Evolutionary conservation across 2,113 vertebrate species (phyloP).

Genomic region (Mesoclemmys tuberculata): DNA sequence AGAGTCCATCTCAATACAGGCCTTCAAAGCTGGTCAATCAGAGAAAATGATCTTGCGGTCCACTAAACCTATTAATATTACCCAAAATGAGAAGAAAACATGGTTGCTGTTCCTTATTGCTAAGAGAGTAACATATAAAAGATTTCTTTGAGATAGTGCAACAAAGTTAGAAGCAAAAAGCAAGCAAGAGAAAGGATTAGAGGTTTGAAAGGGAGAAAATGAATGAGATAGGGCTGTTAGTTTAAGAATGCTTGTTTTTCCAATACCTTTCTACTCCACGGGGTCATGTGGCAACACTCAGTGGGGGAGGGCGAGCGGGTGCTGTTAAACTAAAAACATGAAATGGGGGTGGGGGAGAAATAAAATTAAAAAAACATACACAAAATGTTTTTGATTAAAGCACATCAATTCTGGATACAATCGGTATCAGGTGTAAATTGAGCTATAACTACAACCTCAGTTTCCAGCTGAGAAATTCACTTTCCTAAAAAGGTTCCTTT

Average conservation of each 20-base stretch:
- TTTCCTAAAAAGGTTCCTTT: not conserved
- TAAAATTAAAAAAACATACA: constrained; percentile 79
- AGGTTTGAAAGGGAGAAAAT: constrained; percentile 56
- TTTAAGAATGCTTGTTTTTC: constrained; percentile 72
- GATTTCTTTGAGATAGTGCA: not conserved
- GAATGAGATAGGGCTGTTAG: constrained; percentile 73
- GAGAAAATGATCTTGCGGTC: not conserved
- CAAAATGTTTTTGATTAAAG: constrained; percentile 51
- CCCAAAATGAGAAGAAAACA: not conserved
- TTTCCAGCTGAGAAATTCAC: not conserved
- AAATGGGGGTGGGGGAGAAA: constrained; percentile 76
- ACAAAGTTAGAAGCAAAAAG: constrained; percentile 70
- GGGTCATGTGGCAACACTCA: constrained; percentile 97
- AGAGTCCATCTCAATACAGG: not conserved
- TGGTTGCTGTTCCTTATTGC: not conserved
- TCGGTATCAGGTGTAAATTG: not conserved
- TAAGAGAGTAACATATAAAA: constrained; percentile 16
- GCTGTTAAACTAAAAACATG: constrained; percentile 92
- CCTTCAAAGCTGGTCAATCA: not conserved
- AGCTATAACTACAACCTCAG: constrained; percentile 10
- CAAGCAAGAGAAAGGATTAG: constrained; percentile 70
- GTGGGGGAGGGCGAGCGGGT: constrained; percentile 92
- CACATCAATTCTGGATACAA: constrained; percentile 35
- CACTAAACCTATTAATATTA: constrained; percentile 39
- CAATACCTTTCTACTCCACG: constrained; percentile 99